Percentiles rank a stretch among this genome's conserved stretches.
These are phyloP conservation scores for Noctua fimbriata DNA, from an alignment of 2,888 invertebrate species.

Conservation along the genomic window DNA sequence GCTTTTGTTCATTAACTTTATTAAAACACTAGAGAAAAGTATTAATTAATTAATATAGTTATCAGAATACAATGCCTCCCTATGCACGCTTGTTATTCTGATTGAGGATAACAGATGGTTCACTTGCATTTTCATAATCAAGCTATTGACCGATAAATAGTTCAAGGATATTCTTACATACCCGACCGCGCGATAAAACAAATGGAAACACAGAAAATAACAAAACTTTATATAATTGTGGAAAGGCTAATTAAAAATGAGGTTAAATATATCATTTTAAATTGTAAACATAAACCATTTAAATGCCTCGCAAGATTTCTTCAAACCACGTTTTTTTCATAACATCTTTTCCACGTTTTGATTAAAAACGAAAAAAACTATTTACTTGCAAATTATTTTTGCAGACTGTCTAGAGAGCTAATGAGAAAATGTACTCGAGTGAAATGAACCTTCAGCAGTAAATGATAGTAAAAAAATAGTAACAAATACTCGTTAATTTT, in stretches of 20 bases:
- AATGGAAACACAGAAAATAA: constrained; percentile 4
- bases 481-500: constrained; percentile 61
- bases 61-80: constrained; percentile 12
- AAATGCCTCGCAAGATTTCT: constrained; percentile 17
- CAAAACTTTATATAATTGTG: constrained; percentile 4
- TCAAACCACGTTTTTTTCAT: constrained; percentile 33
- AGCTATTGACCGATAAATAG: constrained; percentile 42
- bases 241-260: constrained; percentile 27
- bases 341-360: constrained; percentile 50
- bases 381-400: constrained; percentile 68
- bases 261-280: constrained; percentile 18
- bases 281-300: constrained; percentile 21
- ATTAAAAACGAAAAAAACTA: constrained; percentile 59
- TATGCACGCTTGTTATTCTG: constrained; percentile 16
- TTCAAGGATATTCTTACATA: constrained; percentile 46
- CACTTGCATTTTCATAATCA: constrained; percentile 26
- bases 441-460: constrained; percentile 64
- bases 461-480: constrained; percentile 65
- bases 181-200: constrained; percentile 22
- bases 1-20: constrained; percentile 11
- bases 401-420: constrained; percentile 63
- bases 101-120: constrained; percentile 28
- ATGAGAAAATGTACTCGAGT: constrained; percentile 70
- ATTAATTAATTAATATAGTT: constrained; percentile 3
- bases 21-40: not conserved